Conservation (phyloP, 92 coral and sea anemone genomes). For the Zoanthus solanderi region DNA sequence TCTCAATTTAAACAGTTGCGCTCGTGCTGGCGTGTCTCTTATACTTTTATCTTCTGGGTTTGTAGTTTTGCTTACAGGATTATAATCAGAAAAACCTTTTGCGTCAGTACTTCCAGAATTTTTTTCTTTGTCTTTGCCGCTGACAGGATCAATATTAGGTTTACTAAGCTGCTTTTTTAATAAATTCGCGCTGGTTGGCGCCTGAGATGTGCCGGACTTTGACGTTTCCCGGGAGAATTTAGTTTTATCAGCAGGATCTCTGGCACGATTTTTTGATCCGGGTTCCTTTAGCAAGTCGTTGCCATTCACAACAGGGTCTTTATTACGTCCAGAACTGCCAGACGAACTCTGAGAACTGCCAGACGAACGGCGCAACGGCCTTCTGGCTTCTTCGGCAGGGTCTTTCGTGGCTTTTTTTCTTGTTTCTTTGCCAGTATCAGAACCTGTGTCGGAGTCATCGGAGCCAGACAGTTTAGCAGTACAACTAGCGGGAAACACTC, state of each 20-base stretch:
- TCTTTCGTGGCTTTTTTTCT: conserved; percentile 35
- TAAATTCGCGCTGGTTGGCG: conserved; percentile 32
- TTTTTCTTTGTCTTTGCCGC: conserved; percentile 63
- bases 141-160: conserved; percentile 30
- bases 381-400: conserved; percentile 33
- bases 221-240: conserved; percentile 1
- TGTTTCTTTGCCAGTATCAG: conserved; percentile 28
- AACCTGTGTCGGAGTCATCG: conserved; percentile 52
- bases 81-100: conserved; percentile 42
- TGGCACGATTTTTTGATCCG: conserved; percentile 36
- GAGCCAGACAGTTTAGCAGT: conserved; percentile 80
- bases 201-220: conserved; percentile 15
- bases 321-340: conserved; percentile 48
- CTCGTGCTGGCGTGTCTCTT: conserved; percentile 38
- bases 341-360: conserved; percentile 41
- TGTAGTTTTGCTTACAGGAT: conserved; percentile 12
- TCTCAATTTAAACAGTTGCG: conserved; percentile 36
- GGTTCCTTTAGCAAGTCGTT: conserved; percentile 32
- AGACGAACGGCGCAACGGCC: conserved; percentile 26
- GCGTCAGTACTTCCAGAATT: conserved; percentile 49
- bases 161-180: conserved; percentile 59
- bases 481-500: conserved; percentile 88
- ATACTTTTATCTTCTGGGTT: conserved; percentile 26
- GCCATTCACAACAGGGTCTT: conserved; percentile 36
- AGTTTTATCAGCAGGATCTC: conserved; percentile 8